phyloP scores from a whole-genome alignment of 2,797 vertebrate genomes.

The Coendou prehensilis region DNA sequence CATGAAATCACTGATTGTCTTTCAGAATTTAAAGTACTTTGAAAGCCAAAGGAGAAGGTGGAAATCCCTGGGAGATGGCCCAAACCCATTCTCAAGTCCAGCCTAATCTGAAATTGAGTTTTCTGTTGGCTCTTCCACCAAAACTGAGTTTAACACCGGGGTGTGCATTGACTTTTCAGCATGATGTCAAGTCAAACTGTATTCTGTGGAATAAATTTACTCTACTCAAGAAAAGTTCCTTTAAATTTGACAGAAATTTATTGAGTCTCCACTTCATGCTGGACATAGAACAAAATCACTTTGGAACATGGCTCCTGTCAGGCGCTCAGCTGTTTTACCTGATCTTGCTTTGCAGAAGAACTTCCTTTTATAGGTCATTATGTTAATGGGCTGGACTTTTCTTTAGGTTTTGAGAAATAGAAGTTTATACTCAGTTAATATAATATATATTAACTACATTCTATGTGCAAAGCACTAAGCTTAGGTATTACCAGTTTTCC shows the following conservation, averaged over 20 bases:
- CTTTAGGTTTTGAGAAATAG: not conserved
- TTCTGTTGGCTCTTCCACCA: not conserved
- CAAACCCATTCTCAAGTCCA: not conserved
- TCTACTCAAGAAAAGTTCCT: not conserved
- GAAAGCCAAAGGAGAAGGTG: not conserved
- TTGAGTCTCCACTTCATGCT: not conserved
- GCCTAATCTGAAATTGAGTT: not conserved
- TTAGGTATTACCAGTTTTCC: not conserved
- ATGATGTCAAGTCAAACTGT: not conserved
- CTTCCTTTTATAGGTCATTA: not conserved
- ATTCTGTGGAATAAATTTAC: not conserved
- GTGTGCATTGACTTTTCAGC: not conserved
- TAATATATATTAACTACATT: not conserved
- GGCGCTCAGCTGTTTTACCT: not conserved
- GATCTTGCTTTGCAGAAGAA: not conserved
- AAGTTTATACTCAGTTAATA: not conserved
- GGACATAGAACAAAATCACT: not conserved
- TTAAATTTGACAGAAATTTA: slow-evolving; percentile 14
- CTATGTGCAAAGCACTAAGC: not conserved
- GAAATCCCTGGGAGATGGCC: not conserved
- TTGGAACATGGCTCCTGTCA: not conserved
- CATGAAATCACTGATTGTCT: not conserved
- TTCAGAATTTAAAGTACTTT: slow-evolving; percentile 24
- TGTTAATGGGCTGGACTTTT: not conserved
- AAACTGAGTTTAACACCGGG: not conserved